Conservation (phyloP, 2,797 vertebrate genomes). For the Galago senegalensis region DNA sequence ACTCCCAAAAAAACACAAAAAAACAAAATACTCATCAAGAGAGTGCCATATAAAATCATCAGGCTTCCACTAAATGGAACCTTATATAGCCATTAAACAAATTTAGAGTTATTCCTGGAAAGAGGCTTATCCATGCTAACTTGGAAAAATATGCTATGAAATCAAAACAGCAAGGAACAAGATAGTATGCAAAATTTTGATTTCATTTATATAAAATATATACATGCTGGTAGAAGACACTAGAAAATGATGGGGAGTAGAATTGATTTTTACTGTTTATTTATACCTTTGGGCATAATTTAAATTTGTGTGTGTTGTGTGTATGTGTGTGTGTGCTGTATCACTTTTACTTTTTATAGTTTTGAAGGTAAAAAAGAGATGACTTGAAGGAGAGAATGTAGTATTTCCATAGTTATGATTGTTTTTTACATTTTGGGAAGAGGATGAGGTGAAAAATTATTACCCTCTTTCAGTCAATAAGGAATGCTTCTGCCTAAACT, state of each 20-base stretch:
- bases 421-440: slow-evolving; percentile 25
- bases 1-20: background rate
- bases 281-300: background rate
- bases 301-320: background rate
- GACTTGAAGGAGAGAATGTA: background rate
- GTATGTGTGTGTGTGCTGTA: background rate
- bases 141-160: background rate
- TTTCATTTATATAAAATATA: background rate
- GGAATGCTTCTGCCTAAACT: background rate
- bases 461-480: background rate
- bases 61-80: background rate
- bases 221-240: background rate
- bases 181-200: background rate
- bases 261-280: background rate
- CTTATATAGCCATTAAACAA: background rate
- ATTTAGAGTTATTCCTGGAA: slow-evolving; percentile 5
- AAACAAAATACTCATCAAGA: background rate
- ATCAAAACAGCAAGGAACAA: background rate
- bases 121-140: background rate
- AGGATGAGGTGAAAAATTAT: background rate
- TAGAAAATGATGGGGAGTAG: background rate
- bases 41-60: slow-evolving; percentile 8
- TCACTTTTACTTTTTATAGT: slow-evolving; percentile 29
- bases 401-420: background rate
- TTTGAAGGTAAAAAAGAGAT: slow-evolving; percentile 44